Evolutionary conservation across 2,797 vertebrate species (phyloP).

Genomic region (Notolepis coatsorum): DNA sequence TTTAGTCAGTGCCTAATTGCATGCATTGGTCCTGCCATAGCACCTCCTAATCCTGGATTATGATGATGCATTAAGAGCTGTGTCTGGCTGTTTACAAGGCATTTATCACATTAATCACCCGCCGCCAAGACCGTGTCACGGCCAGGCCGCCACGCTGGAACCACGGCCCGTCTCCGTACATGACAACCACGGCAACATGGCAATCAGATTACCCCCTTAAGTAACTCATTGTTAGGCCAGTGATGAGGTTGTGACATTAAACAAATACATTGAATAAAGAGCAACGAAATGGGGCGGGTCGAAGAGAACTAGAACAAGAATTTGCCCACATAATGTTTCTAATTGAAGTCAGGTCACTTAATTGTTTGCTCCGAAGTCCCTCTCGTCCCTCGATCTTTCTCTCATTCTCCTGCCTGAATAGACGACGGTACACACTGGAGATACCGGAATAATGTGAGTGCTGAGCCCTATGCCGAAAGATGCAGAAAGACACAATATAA

Average conservation of each 20-base stretch:
- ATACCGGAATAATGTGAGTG: neutral
- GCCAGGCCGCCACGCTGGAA: slow-evolving; percentile 40
- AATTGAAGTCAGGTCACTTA: slow-evolving; percentile 71
- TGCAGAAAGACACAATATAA: neutral
- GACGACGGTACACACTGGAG: neutral
- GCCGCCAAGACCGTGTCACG: slow-evolving; percentile 73
- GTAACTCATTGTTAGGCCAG: slow-evolving; percentile 48
- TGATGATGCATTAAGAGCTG: slow-evolving; percentile 87
- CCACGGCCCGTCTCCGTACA: slow-evolving; percentile 53
- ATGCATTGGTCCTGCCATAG: slow-evolving; percentile 84
- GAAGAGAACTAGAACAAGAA: slow-evolving; percentile 58
- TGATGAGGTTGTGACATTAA: slow-evolving; percentile 36
- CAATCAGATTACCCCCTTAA: slow-evolving; percentile 62
- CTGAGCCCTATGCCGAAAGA: neutral
- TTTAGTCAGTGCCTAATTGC: slow-evolving; percentile 84
- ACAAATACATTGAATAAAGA: slow-evolving; percentile 51
- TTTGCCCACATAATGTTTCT: slow-evolving; percentile 58
- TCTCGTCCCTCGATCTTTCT: slow-evolving; percentile 37
- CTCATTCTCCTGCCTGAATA: slow-evolving; percentile 20
- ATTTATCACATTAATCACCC: slow-evolving; percentile 87
- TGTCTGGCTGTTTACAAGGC: slow-evolving; percentile 86
- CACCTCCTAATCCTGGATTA: slow-evolving; percentile 87
- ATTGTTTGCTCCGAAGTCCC: slow-evolving; percentile 58
- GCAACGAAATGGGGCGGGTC: slow-evolving; percentile 25
- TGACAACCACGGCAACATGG: slow-evolving; percentile 56